Evolutionary conservation across 2,113 vertebrate species (phyloP).

Genomic region (Hemiscyllium ocellatum): DNA sequence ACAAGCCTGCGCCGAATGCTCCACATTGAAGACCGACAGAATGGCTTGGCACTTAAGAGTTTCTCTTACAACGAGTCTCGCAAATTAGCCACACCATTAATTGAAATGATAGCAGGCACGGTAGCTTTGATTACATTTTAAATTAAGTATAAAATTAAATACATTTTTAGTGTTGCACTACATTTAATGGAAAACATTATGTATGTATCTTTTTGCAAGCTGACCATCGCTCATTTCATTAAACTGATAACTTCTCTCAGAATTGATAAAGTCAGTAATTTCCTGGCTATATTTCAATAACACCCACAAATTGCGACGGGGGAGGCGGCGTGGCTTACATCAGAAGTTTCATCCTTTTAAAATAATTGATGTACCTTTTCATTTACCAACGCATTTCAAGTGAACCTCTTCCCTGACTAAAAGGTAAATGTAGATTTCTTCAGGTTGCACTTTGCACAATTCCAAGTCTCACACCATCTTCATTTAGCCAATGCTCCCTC

Average conservation of each 20-base stretch:
- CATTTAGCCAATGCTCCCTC: neutral
- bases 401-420: neutral
- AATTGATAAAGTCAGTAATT: neutral
- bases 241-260: neutral
- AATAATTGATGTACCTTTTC: neutral
- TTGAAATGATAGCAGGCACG: neutral
- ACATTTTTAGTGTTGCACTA: neutral
- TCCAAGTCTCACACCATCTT: neutral
- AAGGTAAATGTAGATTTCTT: neutral
- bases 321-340: neutral
- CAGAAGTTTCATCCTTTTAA: neutral
- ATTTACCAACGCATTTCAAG: neutral
- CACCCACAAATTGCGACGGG: neutral
- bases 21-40: neutral
- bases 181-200: neutral
- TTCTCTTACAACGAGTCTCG: neutral
- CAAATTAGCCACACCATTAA: neutral
- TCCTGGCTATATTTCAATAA: neutral
- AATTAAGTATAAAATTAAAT: slow-evolving; percentile 11
- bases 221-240: neutral
- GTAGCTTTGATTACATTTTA: neutral
- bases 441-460: neutral
- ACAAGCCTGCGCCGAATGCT: neutral
- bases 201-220: neutral
- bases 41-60: neutral